Base-by-base conservation (phyloP, 2,113 vertebrate genomes). In the Astur gentilis region DNA sequence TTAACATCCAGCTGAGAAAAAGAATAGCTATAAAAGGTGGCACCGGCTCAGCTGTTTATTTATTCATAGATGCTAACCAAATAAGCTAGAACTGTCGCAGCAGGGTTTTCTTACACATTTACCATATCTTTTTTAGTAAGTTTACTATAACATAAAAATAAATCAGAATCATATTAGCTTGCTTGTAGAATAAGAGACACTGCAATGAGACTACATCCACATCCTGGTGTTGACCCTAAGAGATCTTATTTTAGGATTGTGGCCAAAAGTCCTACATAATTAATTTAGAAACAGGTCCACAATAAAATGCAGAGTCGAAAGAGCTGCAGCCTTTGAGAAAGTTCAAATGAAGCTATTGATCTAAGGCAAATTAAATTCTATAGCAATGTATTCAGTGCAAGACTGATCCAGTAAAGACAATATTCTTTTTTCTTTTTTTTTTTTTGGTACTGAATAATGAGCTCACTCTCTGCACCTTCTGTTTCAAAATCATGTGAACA, bases 11-110 rank as follows among this genome's bases (percentile, higher is more conserved):
- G 81, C 82, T 83, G 82, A 87, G 92, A 73, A 91, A 97, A 97
- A 88, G 72, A 89, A 93, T 83, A 95, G 86, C 81, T 96, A 49
- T 88, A 92, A 92, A 97, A 97, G 90, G 87, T 93, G 62, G 8
- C 66, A 97, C 85, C 32, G 93, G 80, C 31, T 95, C 88, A 92
- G 45, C 78, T 96, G 73, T 96, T 97, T 98, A 89, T 96, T 97
- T 97, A 97, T 97, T 98, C 96, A 97, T 84, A 96, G 94, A 93
- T 50, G 54, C 58, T 95, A 88, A 95, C 66, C 92, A 98, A 97
- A 97, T 97, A 97, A 98, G 80, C 42, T 89, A 95, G 72, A 97
- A 96, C 36, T 97, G 89, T 90, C 92, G 87, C 93, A 75, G 91
- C 85, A 96, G 92, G 82, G 32, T 94, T 95, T 93, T 83, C 81